Base-by-base conservation (phyloP, 2,888 invertebrate genomes). In the Mimachlamys varia region DNA sequence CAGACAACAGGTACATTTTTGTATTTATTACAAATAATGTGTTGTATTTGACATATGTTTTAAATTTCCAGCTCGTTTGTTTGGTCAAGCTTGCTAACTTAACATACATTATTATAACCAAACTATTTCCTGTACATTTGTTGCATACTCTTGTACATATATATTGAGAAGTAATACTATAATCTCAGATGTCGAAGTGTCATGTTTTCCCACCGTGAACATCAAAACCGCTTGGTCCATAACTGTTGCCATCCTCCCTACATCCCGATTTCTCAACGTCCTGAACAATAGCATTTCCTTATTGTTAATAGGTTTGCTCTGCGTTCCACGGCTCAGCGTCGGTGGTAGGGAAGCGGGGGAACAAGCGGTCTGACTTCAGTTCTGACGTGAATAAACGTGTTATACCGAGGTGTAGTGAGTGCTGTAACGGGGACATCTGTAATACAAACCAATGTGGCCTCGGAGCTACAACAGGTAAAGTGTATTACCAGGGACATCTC, bases 381-480 rank as follows among this genome's bases (percentile, higher is more conserved):
- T 89, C 58, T 49, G 55, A 22, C 53, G 89, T 38, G 13, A 88
- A 33, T 38, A 88, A 91, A 88, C 89, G 89, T 22, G 76, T 76
- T 0, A 88, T n/a, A 22, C 50, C 55, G 0, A 53, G n/a, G 22
- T 89, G 89, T 88, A 88, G 53, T 22, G 55, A 55, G 37, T 89
- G 89, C 55, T 89, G 89, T 53, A 88, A 87, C 38, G 88, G 89
- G 33, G 53, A 89, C 22, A 38, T 89, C 0, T 89, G 89, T 55
- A 89, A 89, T 55, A 55, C 53, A 13, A 88, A 88, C 27, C 13
- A 53, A 38, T 88, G 38, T 44, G 89, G 89, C 0, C 13, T 17
- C 7, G 87, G 50, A n/a, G 50, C 76, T 13, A 89, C 87, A 17
- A 89, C 89, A 76, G 44, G 89, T 27, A 90, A 17, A 50, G 7